Conservation (phyloP, 2,888 invertebrate genomes). For the Conomelus anceps region DNA sequence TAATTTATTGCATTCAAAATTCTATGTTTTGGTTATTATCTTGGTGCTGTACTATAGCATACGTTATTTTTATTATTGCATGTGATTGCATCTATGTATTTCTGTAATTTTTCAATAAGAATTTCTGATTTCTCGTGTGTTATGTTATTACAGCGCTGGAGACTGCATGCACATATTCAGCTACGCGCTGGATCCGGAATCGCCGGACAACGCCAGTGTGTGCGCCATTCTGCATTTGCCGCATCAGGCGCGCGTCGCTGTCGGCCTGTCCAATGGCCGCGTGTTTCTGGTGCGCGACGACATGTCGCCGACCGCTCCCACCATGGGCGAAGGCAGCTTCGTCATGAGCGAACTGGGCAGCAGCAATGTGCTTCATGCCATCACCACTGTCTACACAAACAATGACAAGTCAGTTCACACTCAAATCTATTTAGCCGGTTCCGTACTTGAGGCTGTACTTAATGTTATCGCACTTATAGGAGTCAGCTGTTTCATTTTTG, state of each 20-base stretch:
- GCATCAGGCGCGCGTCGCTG: slow-evolving; percentile 65
- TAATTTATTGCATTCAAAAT: too few species aligned
- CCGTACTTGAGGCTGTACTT: too few species aligned
- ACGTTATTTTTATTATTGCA: too few species aligned
- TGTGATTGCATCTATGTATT: too few species aligned
- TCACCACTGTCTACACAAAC: slow-evolving; percentile 50
- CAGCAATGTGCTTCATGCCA: slow-evolving; percentile 59
- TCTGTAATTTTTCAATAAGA: too few species aligned
- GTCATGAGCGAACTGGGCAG: slow-evolving; percentile 71
- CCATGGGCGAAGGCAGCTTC: slow-evolving; percentile 65
- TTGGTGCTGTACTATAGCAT: too few species aligned
- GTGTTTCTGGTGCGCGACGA: slow-evolving; percentile 64
- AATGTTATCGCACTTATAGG: too few species aligned
- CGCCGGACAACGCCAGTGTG: slow-evolving; percentile 54
- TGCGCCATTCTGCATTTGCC: slow-evolving; percentile 61
- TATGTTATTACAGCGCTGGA: slow-evolving; percentile 42
- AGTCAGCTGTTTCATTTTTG: too few species aligned
- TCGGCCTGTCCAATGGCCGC: slow-evolving; percentile 70
- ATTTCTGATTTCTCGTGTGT: not conserved
- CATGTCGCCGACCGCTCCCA: slow-evolving; percentile 51
- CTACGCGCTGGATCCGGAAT: slow-evolving; percentile 58
- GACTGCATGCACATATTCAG: slow-evolving; percentile 54
- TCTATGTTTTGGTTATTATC: too few species aligned
- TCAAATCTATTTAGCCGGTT: too few species aligned
- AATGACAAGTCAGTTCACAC: slow-evolving; percentile 13